Evolutionary conservation across 1,140 invertebrate species (phyloP), one percentile per base, ranked within the genome.

Genomic region (Leguminivora glycinivorella): DNA sequence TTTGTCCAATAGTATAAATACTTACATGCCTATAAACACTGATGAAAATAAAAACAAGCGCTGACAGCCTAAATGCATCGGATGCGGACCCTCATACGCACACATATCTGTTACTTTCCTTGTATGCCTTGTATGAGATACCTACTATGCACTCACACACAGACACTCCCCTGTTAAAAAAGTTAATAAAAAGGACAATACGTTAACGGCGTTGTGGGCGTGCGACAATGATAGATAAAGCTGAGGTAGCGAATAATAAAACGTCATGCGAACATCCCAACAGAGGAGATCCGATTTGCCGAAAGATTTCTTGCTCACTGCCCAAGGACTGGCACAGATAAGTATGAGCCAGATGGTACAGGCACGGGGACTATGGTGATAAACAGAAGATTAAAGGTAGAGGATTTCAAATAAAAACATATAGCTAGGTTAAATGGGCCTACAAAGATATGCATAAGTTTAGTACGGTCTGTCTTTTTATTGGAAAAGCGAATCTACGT

Each of bases 201-300:
- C 58, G 58, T 17, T 63, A 63, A 63, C 58, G n/a, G 34, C 24
- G 58, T 22, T 19, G 69, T 47, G 31, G 67, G 70, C 29, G 58
- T 43, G 47, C 70, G 76, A 80, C 78, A 78, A 68, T 80, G 76
- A 80, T 72, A 75, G 70, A 76, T 76, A 78, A 74, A 75, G 74
- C 73, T 71, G 68, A 71, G 71, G 72, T 69, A 72, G 70, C 70
- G 47, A 71, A 71, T 71, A 81, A 74, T 73, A 76, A 79, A 67
- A 79, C 79, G 75, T 77, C 78, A 76, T 70, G 75, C 69, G 72
- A 68, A 73, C 72, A 74, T 72, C 66, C 66, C 70, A 60, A 26
- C 43, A 31, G 31, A 56, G 58, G 7, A 56, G 71, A 72, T 72
- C 66, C 71, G 71, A 72, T 72, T 72, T 72, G 40, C 56, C 71